Evolutionary conservation across 2,797 vertebrate genomes (phyloP), one percentile per base, ranked within the genome.

Genomic region (Myiotriccus ornatus): DNA sequence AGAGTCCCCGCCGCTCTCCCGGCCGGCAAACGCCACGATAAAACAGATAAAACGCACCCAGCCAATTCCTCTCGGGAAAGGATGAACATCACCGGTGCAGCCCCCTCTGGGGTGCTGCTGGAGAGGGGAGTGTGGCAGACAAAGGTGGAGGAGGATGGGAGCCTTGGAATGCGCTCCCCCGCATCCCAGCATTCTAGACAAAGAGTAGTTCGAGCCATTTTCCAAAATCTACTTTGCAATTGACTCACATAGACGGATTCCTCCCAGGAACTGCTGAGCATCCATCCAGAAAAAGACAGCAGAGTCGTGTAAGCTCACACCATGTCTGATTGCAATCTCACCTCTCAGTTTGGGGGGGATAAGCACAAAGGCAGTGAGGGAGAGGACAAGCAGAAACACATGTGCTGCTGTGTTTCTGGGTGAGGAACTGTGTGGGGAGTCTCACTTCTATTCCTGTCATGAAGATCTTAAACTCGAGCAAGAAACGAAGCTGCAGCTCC

Each of bases 281-380:
- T 4, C 20, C 50, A 2, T 23, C 22, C 41, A 3, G 3, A 7
- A 27, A 37, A 82, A 21, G 46, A 41, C 52, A 67, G 23, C 22
- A 5, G 56, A 47, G 37, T 7, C 2, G 10, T 12, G 37, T 3
- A 5, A 23, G 7, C 19, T 59, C 23, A 1, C 8, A 2, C 21
- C 16, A 0, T 0, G 4, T 3, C 27, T n/a, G 5, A 2, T 50
- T 20, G 2, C 32, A 21, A 3, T 6, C 27, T 67, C 52, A 9
- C 23, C 34, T 69, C 50, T 22, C 21, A 2, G 32, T 9, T 41
- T 4, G 34, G 59, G 43, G 43, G 18, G 39, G 8, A 10, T 16
- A 16, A 75, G 22, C 7, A 16, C 46, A 21, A 52, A 50, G 27
- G 22, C 30, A 27, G 11, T 0, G 4, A 68, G 22, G 15, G 47